Base-by-base conservation (phyloP, 2,113 vertebrate species). In the Hystrix cristata region DNA sequence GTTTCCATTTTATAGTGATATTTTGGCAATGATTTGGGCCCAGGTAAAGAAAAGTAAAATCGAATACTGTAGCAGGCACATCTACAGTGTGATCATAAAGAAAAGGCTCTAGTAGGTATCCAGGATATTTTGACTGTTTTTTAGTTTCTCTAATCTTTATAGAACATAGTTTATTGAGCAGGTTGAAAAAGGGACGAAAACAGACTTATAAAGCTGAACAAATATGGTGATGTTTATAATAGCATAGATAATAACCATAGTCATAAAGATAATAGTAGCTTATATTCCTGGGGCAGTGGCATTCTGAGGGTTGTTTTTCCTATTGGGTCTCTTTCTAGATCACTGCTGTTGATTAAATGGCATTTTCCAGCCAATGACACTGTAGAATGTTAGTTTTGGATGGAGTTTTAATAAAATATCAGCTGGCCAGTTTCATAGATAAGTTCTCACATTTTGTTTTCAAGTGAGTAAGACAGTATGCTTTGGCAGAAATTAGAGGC, bases 301-400 rank as follows among this genome's bases (percentile, higher is more conserved):
- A 7, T 96, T 95, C 95, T 78, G 69, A 78, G 46, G 87, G 51
- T 94, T 97, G 91, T 97, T 98, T 96, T 98, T 97, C 78, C 21
- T 95, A 2, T 31, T 87, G 38, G 43, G 14, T 97, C 83, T 98
- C 95, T 67, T 97, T 96, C 95, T 96, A 86, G 38, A 72, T 74
- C 98, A 71, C 38, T 86, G 65, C 95, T 98, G 65, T 97, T 79
- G 84, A 82, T 18, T 19, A 48, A 94, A 74, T 46, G 59, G 48
- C 48, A 51, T 94, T 96, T 98, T 97, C 97, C 96, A 97, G 79
- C 90, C 55, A 88, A 69, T 29, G 31, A 96, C 95, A 90, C n/a
- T 90, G 94, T 93, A 96, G 90, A 91, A 87, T 98, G 95, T 98
- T 98, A 91, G 84, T 96, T 98, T 98, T 98, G 98, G 98, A 96